Evolutionary conservation across 2,113 vertebrate genomes (phyloP).

Genomic region (Gavia stellata): DNA sequence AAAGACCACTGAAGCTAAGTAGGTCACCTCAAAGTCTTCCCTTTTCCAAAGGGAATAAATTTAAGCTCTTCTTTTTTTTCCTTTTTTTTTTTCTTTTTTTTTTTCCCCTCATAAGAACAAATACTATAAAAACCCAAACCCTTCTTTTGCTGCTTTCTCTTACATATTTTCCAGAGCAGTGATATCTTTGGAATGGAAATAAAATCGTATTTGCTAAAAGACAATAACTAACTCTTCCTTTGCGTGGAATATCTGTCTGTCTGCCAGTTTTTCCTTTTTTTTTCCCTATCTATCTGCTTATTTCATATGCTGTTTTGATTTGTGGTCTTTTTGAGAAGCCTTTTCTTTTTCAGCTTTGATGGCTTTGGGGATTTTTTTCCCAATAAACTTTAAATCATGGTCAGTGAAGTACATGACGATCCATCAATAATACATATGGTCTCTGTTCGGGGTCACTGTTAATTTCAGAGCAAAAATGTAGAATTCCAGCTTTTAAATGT

Average conservation of each 20-base stretch:
- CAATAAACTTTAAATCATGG: not conserved
- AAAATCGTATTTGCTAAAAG: not conserved
- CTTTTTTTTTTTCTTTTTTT: not conserved
- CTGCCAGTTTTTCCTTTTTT: not conserved
- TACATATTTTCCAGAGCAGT: not conserved
- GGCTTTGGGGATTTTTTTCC: not conserved
- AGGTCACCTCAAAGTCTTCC: slow-evolving; percentile 51
- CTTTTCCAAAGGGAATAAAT: slow-evolving; percentile 43
- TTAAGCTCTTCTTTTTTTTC: not conserved
- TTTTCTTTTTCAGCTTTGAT: not conserved
- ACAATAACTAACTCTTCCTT: not conserved
- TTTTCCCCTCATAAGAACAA: not conserved
- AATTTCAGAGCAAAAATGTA: not conserved
- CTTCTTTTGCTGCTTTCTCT: not conserved
- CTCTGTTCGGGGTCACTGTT: not conserved
- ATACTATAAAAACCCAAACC: not conserved
- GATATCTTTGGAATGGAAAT: not conserved
- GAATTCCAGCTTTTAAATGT: not conserved
- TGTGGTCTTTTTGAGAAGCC: not conserved
- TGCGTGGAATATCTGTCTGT: not conserved
- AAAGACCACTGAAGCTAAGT: slow-evolving; percentile 42
- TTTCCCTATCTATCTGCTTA: not conserved
- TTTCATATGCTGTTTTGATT: not conserved
- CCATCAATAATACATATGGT: not conserved
- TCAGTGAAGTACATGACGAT: not conserved